Evolutionary conservation across 2,113 vertebrate genomes (phyloP).

Genomic region (Orycteropus afer): DNA sequence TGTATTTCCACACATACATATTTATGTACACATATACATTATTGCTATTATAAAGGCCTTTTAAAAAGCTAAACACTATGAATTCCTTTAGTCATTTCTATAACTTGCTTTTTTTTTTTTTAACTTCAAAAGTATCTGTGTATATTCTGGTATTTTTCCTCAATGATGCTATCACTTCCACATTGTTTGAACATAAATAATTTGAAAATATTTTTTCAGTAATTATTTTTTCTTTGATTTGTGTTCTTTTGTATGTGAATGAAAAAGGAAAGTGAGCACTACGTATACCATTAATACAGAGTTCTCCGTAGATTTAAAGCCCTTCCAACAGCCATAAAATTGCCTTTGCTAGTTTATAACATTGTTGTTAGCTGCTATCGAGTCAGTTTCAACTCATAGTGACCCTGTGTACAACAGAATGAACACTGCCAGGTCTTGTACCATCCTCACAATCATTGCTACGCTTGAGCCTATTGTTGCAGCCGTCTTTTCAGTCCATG

Average conservation of each 20-base stretch:
- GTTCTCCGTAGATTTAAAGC: background rate
- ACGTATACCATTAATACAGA: background rate
- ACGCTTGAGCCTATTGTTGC: no score
- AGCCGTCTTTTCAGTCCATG: no score
- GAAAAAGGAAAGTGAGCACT: background rate
- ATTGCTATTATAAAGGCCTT: background rate
- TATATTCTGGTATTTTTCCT: background rate
- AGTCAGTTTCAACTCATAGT: no score
- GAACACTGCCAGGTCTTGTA: no score
- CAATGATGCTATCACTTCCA: background rate
- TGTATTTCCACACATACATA: background rate
- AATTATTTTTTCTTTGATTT: background rate
- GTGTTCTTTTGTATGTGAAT: background rate
- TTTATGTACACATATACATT: background rate
- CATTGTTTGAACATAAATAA: background rate
- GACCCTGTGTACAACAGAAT: no score
- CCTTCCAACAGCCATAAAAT: background rate
- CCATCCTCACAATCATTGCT: no score
- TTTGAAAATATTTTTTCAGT: background rate
- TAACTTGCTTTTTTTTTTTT: no score
- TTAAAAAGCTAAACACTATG: background rate
- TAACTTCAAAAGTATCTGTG: background rate
- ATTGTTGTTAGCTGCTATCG: no score
- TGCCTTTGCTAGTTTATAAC: background rate
- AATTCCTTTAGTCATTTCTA: background rate